Base-by-base conservation (phyloP, 2,888 invertebrate species). In the Drosophila villosipedis region DNA sequence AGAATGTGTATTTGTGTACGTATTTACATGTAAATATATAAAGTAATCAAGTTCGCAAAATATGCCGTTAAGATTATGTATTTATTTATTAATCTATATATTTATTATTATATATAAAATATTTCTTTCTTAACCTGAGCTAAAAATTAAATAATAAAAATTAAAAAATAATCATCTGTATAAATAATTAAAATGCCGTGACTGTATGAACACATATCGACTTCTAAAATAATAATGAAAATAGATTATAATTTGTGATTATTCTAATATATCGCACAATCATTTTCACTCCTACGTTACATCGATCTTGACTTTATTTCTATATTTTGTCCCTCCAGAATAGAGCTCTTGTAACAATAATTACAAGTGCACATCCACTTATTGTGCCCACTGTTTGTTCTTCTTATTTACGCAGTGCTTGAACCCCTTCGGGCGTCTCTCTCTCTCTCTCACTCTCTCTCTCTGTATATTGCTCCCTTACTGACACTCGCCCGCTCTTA, bases 361-460 rank as follows among this genome's bases (percentile, higher is more conserved):
- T 9, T 25, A 14, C 16, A 25, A 47, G 22, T 54, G 35, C 5
- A 19, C 65, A 67, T 53, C 22, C 60, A 84, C 76, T 90, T 81
- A 63, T 68, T 39, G 65, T 72, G 67, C 62, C 28, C 82, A 85
- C 78, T 85, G 91, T 89, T 43, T 47, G 53, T 35, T 67, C 54
- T 47, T 28, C 37, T 64, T 35, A 64, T 47, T 57, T 70, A 35
- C 31, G 33, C 28, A 35, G 37, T 12, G 25, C 19, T 19, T 12
- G 19, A 19, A 12, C n/a, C 12, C 4, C 39, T 28, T 39, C 9
- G 47, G 25, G 47, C 25, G 25, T 47, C 16, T 14, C 43, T 25
- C 10, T 25, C 22, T 47, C 47, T 28, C 4, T 28, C 28, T 28
- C 28, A 4, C 28, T 28, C 28, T 28, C 28, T 3, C 3, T 28